Evolutionary conservation across 2,888 invertebrate genomes (phyloP).

Genomic region (Nephrotoma flavescens): DNA sequence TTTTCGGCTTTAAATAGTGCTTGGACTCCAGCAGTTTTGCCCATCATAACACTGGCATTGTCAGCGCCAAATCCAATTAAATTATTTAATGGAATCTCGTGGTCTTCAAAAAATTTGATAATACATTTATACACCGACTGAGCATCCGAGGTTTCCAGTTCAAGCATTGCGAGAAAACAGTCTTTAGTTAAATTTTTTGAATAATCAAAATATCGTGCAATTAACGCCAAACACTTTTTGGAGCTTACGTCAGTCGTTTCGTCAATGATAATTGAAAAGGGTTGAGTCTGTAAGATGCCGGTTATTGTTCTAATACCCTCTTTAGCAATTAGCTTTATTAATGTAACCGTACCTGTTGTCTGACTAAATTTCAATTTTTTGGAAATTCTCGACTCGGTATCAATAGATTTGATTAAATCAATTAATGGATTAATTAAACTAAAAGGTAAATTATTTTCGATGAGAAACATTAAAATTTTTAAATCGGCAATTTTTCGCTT

Average conservation of each 20-base stretch:
- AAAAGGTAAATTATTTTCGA: background rate
- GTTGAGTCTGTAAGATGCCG: background rate
- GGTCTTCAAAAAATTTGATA: background rate
- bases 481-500: background rate
- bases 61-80: background rate
- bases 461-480: slow-evolving; percentile 5
- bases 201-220: background rate
- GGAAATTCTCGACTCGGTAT: background rate
- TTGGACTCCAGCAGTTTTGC: background rate
- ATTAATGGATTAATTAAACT: too few relatives aligned
- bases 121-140: slow-evolving; percentile 6
- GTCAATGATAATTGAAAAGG: background rate
- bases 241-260: background rate
- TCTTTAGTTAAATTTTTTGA: background rate
- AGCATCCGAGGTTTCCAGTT: slow-evolving; percentile 14
- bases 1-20: slow-evolving; percentile 3
- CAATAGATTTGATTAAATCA: background rate
- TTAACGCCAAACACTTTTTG: background rate
- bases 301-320: background rate
- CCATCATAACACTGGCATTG: background rate
- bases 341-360: background rate
- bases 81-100: background rate
- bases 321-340: background rate
- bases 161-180: background rate
- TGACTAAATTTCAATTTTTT: slow-evolving; percentile 1